These are phyloP conservation scores for Maconellicoccus hirsutus DNA, from an alignment of 1,140 invertebrate genomes.

Conservation along the genomic window DNA sequence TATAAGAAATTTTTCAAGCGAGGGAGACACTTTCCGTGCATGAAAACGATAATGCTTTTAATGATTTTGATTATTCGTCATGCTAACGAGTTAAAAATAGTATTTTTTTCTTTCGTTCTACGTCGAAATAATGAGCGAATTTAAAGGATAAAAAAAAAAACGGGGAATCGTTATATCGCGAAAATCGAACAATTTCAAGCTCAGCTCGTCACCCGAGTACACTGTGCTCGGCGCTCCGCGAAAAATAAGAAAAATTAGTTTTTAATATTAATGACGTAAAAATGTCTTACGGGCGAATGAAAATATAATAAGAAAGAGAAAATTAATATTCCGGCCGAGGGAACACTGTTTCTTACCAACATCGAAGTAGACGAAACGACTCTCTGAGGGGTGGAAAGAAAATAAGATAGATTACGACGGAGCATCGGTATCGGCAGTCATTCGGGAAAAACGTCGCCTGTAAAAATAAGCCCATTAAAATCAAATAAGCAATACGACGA, in stretches of 20 bases:
- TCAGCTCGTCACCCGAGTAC: not conserved
- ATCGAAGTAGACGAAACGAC: not conserved
- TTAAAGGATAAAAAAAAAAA: too few species aligned
- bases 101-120: too few species aligned
- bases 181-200: slow-evolving; percentile 5
- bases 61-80: too few species aligned
- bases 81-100: too few species aligned
- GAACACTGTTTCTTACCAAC: not conserved
- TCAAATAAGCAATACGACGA: slow-evolving; percentile 13
- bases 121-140: too few species aligned
- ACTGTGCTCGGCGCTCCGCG: not conserved
- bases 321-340: slow-evolving; percentile 11
- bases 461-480: slow-evolving; percentile 16
- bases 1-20: too few species aligned
- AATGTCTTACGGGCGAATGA: slow-evolving; percentile 13
- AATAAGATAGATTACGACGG: not conserved
- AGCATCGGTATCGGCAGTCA: slow-evolving; percentile 3
- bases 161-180: not conserved
- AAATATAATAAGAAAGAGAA: slow-evolving; percentile 14
- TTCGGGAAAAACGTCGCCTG: slow-evolving; percentile 9
- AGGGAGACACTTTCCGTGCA: too few species aligned
- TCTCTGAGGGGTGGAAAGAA: not conserved
- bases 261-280: slow-evolving; percentile 16
- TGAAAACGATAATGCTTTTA: too few species aligned
- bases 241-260: slow-evolving; percentile 12